Percentiles rank a stretch among this genome's conserved stretches.
Evolutionary conservation across 1,140 invertebrate species (phyloP).

Genomic region (Drosophila ambigua): DNA sequence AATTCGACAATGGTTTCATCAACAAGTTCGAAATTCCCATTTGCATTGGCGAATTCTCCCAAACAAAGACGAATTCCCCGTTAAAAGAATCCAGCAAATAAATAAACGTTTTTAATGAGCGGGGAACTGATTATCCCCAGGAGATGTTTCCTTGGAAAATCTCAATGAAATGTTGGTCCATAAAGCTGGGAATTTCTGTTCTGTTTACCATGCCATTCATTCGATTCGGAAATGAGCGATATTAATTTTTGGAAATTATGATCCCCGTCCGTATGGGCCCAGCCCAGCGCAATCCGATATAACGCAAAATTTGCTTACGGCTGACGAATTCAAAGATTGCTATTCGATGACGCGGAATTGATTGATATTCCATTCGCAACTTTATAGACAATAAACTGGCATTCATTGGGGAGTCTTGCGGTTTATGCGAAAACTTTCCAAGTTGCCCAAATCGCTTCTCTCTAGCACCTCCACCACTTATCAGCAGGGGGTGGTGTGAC

Average conservation of each 20-base stretch:
- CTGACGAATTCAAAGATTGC: background rate
- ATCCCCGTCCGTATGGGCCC: background rate
- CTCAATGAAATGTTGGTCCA: slow-evolving; percentile 1
- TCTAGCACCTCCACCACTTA: slow-evolving; percentile 1
- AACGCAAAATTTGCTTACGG: background rate
- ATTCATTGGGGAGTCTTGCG: slow-evolving; percentile 11
- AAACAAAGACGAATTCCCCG: slow-evolving; percentile 26
- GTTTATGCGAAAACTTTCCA: slow-evolving; percentile 43
- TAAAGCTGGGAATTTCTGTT: slow-evolving; percentile 4
- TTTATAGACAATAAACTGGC: slow-evolving; percentile 33
- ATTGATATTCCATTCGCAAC: slow-evolving; percentile 38
- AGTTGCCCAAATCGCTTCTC: background rate
- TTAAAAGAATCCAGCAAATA: slow-evolving; percentile 32
- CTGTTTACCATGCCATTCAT: slow-evolving; percentile 21
- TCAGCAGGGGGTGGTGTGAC: slow-evolving; percentile 14
- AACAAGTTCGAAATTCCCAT: slow-evolving; percentile 41
- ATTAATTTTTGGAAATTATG: slow-evolving; percentile 36
- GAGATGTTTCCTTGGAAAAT: slow-evolving; percentile 15
- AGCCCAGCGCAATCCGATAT: slow-evolving; percentile 18
- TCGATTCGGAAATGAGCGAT: slow-evolving; percentile 39
- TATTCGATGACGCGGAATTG: slow-evolving; percentile 4
- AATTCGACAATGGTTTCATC: slow-evolving; percentile 27
- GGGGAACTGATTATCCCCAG: slow-evolving; percentile 25
- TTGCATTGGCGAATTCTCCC: slow-evolving; percentile 9
- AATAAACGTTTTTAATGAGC: slow-evolving; percentile 48